Evolutionary conservation across 2,113 vertebrate species (phyloP), one percentile per base, ranked within the genome.

Genomic region (Cynoglossus semilaevis): DNA sequence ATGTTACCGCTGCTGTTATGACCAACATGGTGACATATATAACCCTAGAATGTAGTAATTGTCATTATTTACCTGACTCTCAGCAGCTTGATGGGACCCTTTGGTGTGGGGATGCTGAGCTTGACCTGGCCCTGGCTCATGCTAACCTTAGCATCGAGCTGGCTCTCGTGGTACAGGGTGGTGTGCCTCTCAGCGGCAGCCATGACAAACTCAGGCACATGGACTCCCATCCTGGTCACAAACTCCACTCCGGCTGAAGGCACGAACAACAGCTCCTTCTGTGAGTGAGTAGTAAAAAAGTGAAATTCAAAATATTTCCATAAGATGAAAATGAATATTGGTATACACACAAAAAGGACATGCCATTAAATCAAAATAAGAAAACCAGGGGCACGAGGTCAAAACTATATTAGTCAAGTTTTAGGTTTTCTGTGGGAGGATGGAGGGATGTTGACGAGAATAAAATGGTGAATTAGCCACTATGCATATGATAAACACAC

Each of bases 121-220:
- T 92, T 94, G 66, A 96, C 51, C 18, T 93, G 85, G 47, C 83
- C 82, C 13, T 85, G 44, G 47, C 84, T 92, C 70, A 93, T 49
- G 58, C 74, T 79, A 55, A 94, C 11, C 14, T 74, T 89, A 8
- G 90, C 88, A 44, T 91, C 87, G 56, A 91, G 61, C 47, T 83
- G 70, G 64, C 89, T 93, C 58, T 97, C 94, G 5, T 94, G 94
- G 83, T 93, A 96, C 40, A 97, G 63, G 70, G 89, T 93, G 59
- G 91, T 91, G 74, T 91, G 93, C 85, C 95, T 88, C 61, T 94
- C 92, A 37, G 96, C 87, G 0, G 88, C 85, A 2, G 86, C 93
- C 58, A 15, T 89, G 12, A 91, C 72, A 69, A 95, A 94, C 64
- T 93, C 88, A 1, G 95, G 95, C 9, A 95, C 55, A 35, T 91